Evolutionary conservation across 2,888 invertebrate species (phyloP), one percentile per base, ranked within the genome.

Genomic region (Thereva unica): DNA sequence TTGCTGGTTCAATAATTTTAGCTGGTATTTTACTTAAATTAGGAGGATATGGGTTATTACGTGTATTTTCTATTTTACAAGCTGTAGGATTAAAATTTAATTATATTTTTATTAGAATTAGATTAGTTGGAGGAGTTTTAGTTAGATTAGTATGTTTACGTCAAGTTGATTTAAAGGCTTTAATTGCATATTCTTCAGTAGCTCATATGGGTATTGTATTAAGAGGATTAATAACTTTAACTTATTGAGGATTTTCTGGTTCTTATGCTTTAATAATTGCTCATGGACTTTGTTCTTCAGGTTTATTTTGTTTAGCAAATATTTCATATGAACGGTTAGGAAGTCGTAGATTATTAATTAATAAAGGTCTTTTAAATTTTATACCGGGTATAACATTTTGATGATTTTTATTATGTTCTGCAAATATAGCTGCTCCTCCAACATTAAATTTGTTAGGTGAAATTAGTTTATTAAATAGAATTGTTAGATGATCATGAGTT

Each of bases 401-500:
- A 40, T 88, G 88, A 82, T 89, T 90, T 86, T 80, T 89, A 77
- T 80, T 89, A 74, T 78, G 84, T 76, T 82, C 82, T 42, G 82
- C 82, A 41, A 88, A 88, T 85, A 88, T 89, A 76, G 84, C 87
- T 0, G 85, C 86, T 56, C 88, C 89, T 2, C 86, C 87, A 2
- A 85, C 86, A 6, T 81, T 89, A 79, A 88, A 88, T 86, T 85
- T 89, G 78, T 77, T 87, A 70, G 84, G 87, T 0, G 88, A 89
- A 80, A 84, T 89, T 85, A 81, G 84, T 70, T 82, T 88, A 77
- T 83, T 88, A 80, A 85, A 84, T 82, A 84, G 84, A 71, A 76
- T 87, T 76, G 70, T 87, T 52, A 80, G 79, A 41, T 86, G 84
- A 78, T 84, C 82, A 68, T 80, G 76, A 68, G 44, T 82, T 64